A percentile compares a stretch with the other conserved stretches of the same genome.
Conservation (phyloP, 64 coral and sea anemone species). For the Actinia tenebrosa region DNA sequence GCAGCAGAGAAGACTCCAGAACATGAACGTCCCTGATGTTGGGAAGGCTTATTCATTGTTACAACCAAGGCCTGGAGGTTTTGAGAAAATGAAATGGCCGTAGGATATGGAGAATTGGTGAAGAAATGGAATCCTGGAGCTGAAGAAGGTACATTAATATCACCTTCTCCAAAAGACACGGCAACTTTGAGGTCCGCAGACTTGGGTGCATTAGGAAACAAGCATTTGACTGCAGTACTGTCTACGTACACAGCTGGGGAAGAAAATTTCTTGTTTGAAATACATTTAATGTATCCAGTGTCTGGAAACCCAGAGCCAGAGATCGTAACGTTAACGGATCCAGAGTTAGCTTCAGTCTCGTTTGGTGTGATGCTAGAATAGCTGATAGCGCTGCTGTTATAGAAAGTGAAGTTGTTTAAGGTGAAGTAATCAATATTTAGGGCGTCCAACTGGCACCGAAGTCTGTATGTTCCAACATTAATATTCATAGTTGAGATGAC, state of each 20-base stretch:
- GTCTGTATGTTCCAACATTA: not conserved
- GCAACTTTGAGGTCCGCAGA: conserved; percentile 36
- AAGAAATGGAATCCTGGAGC: conserved; percentile 36
- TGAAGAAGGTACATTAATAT: not conserved
- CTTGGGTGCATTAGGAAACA: not conserved
- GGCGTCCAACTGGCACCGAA: conserved; percentile 3
- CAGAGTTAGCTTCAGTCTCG: conserved; percentile 15
- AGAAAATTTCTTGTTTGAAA: not conserved
- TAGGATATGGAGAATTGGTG: not conserved
- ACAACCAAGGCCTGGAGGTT: conserved; percentile 50
- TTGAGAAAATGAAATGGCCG: not conserved
- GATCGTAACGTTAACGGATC: conserved; percentile 29
- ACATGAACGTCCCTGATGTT: conserved; percentile 6
- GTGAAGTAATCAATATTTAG: not conserved
- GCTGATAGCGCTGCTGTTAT: not conserved
- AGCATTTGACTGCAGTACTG: conserved; percentile 36
- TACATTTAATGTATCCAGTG: conserved; percentile 37
- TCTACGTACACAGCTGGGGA: conserved; percentile 30
- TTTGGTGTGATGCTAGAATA: conserved; percentile 6
- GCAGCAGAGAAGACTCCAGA: conserved; percentile 20
- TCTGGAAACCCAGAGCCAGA: conserved; percentile 72
- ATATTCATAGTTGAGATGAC: not conserved
- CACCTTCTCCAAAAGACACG: conserved; percentile 31
- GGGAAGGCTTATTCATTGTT: not conserved
- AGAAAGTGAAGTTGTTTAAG: conserved; percentile 1